Evolutionary conservation across 2,888 invertebrate genomes (phyloP), one percentile per base, ranked within the genome.

Genomic region (Drosophila setosimentum): DNA sequence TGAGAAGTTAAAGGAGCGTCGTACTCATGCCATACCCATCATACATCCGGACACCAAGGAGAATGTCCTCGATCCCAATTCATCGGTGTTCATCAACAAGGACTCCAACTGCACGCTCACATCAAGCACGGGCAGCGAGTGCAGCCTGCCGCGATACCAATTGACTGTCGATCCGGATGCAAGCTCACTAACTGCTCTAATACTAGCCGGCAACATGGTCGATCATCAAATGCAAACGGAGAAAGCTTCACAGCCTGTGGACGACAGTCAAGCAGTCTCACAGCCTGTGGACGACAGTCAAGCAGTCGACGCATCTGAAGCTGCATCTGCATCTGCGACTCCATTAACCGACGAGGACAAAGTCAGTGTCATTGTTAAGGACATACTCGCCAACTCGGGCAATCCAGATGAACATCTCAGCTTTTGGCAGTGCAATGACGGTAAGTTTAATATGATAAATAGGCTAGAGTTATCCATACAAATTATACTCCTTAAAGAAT

Each of bases 21-120:
- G 60, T 24, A 80, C 59, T 32, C 83, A 92, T 66, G 93, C 93
- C n/a, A 87, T 93, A 61, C 92, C 92, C 11, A 93, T 93, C 5
- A 91, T 93, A 55, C 77, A 93, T 84, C 93, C 93, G 4, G 78
- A 84, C 11, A 93, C 93, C n/a, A 75, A 82, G 7, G 91, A 93
- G 74, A 82, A 92, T 66, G 78, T 90, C 5, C 50, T 92, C 37
- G 91, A 93, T 51, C 77, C 82, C 27, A 90, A 80, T 5, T 82
- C 83, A 11, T 81, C 86, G 48, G 77, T 78, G 7, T 85, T 82
- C 21, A 76, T 60, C 0, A 82, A 83, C 16, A 82, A 87, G 68
- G 78, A 89, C 71, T 70, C 89, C 24, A 80, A 55, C 59, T 58
- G 63, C 18, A 80, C 87, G 10, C 76, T 82, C 24, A 77, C 85